A percentile compares a stretch with the other conserved stretches of the same genome.
These are phyloP conservation scores for Standfussiana lucernea DNA, from an alignment of 2,888 invertebrate species.

Conservation along the genomic window DNA sequence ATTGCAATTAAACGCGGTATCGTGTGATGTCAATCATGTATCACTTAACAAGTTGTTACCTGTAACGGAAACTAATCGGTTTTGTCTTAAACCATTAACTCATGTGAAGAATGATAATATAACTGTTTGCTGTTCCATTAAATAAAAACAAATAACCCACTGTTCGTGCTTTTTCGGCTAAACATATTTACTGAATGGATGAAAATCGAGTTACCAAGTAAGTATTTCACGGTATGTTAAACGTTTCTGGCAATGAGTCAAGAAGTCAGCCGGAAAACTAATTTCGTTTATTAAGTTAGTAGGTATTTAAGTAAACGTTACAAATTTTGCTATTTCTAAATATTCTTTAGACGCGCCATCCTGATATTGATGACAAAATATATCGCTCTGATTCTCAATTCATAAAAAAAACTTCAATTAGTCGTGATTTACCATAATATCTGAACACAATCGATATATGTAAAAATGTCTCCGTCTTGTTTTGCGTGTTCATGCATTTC, in stretches of 20 bases:
- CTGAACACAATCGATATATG: neutral
- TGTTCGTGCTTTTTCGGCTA: neutral
- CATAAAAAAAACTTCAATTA: neutral
- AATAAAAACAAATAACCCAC: too few relatives aligned
- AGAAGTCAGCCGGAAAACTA: constrained; percentile 1
- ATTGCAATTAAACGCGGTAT: neutral
- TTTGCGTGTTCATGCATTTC: neutral
- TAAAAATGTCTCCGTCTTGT: neutral
- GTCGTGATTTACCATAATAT: neutral
- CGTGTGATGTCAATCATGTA: constrained; percentile 13
- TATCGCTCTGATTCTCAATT: neutral
- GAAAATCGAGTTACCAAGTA: neutral
- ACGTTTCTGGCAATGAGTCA: constrained; percentile 5
- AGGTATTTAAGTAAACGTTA: neutral
- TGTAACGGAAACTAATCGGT: constrained; percentile 15
- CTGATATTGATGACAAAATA: neutral
- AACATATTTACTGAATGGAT: constrained; percentile 11
- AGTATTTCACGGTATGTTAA: constrained; percentile 7
- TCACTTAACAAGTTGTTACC: neutral
- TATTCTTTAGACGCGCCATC: neutral
- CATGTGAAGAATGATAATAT: too few relatives aligned
- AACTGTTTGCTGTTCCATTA: too few relatives aligned
- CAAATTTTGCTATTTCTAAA: neutral
- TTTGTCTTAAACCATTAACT: constrained; percentile 8
- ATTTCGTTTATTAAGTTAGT: neutral